Conservation (phyloP, 2,888 invertebrate genomes). For the Elegia similella region DNA sequence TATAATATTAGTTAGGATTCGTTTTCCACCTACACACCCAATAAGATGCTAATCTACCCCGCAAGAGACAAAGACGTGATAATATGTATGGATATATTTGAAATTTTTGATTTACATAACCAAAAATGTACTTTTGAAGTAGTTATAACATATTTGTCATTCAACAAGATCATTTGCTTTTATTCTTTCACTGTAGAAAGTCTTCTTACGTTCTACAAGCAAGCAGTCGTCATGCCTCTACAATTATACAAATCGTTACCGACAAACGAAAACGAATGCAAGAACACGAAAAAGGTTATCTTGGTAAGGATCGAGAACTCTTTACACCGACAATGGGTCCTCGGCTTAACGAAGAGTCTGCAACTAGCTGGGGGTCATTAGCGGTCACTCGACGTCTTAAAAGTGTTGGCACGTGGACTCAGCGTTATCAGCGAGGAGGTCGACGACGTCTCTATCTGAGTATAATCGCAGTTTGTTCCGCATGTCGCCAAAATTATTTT, state of each 20-base stretch:
- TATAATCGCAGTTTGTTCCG: conserved; percentile 6
- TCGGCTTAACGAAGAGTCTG: conserved; percentile 60
- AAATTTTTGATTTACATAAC: too few relatives aligned
- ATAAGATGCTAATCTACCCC: too few relatives aligned
- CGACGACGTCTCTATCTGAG: conserved; percentile 9
- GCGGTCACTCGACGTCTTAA: conserved; percentile 59
- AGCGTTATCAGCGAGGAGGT: conserved; percentile 13
- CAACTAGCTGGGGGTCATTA: conserved; percentile 55
- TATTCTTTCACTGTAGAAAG: too few relatives aligned
- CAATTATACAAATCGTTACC: conserved; percentile 25
- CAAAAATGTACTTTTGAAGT: too few relatives aligned
- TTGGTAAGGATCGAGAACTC: conserved; percentile 48
- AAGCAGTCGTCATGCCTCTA: neutral
- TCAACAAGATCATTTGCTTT: too few relatives aligned
- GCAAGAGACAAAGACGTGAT: too few relatives aligned
- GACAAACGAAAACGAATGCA: conserved; percentile 16
- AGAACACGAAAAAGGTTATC: conserved; percentile 31
- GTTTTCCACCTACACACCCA: too few relatives aligned
- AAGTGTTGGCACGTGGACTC: conserved; percentile 17
- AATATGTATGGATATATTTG: too few relatives aligned
- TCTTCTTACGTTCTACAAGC: neutral
- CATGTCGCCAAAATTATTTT: neutral
- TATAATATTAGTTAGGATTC: too few relatives aligned
- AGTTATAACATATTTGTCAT: too few relatives aligned
- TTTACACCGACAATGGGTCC: conserved; percentile 47